A percentile compares a stretch with the other conserved stretches of the same genome.
Evolutionary conservation across 1,140 invertebrate genomes (phyloP).

Genomic region (Oryctes rhinoceros): DNA sequence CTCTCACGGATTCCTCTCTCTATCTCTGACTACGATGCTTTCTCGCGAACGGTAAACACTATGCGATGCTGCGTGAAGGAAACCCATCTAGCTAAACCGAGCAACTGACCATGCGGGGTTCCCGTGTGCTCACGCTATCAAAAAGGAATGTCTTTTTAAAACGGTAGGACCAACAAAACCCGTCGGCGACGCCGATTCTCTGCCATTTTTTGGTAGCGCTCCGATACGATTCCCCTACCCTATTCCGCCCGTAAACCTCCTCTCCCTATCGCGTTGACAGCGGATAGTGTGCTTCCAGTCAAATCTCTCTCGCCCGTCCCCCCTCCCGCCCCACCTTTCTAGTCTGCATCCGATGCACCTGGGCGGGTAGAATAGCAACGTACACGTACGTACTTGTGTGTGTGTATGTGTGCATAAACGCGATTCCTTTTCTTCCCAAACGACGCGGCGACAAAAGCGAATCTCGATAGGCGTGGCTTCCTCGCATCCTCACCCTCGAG

Average conservation of each 20-base stretch:
- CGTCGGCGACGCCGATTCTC: conserved; percentile 40
- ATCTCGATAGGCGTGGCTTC: background rate
- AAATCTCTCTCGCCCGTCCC: background rate
- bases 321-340: conserved; percentile 43
- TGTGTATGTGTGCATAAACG: background rate
- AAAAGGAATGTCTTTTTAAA: conserved; percentile 38
- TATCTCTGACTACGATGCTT: background rate
- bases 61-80: background rate
- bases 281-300: conserved; percentile 39
- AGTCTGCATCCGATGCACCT: conserved; percentile 49
- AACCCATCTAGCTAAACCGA: background rate
- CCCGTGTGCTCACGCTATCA: conserved; percentile 55
- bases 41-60: background rate
- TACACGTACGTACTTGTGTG: conserved; percentile 3
- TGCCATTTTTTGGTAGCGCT: conserved; percentile 57
- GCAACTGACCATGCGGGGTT: conserved; percentile 41
- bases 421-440: conserved; percentile 45
- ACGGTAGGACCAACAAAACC: conserved; percentile 42
- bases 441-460: conserved; percentile 20
- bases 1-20: background rate
- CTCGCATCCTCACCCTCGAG: background rate
- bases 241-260: conserved; percentile 3
- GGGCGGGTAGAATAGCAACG: conserved; percentile 51
- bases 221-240: conserved; percentile 41
- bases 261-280: conserved; percentile 50